Conservation (phyloP, 2,888 invertebrate species). For the Eupithecia pulchellata region DNA sequence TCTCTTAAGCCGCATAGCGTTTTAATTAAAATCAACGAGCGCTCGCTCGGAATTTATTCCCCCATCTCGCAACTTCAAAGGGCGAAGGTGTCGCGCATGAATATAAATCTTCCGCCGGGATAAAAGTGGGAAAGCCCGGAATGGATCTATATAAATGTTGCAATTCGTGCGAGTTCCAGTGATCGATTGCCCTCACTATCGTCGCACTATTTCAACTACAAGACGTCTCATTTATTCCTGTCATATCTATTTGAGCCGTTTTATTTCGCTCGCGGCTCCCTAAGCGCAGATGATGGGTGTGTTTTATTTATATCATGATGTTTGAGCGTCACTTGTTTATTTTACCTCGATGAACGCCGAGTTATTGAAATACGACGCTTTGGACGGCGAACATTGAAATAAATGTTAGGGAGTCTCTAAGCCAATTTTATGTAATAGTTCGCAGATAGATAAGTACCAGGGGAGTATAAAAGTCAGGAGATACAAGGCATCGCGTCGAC, state of each 20-base stretch:
- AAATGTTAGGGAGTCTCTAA: constrained; percentile 32
- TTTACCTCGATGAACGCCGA: constrained; percentile 49
- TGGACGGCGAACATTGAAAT: constrained; percentile 43
- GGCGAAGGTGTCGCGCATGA: constrained; percentile 76
- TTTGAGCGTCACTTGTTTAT: constrained; percentile 49
- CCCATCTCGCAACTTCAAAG: constrained; percentile 79
- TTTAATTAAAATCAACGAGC: constrained; percentile 80
- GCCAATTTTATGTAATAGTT: constrained; percentile 42
- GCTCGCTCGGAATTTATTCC: constrained; percentile 73
- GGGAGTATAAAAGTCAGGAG: constrained; percentile 60
- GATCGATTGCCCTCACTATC: constrained; percentile 75
- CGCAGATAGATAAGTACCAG: constrained; percentile 59
- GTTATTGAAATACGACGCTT: constrained; percentile 55
- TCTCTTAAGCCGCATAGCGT: constrained; percentile 68
- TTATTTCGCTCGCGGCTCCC: constrained; percentile 60
- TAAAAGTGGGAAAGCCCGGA: constrained; percentile 70
- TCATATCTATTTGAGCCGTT: constrained; percentile 68
- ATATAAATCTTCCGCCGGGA: constrained; percentile 77
- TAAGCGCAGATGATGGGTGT: constrained; percentile 54
- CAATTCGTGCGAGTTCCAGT: constrained; percentile 70
- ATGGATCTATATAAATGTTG: constrained; percentile 78
- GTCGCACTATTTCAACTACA: constrained; percentile 74
- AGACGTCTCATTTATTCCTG: constrained; percentile 75
- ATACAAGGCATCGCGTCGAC: constrained; percentile 64
- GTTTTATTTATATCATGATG: constrained; percentile 59